Conservation (phyloP, 2,797 vertebrate genomes). For the Aselliscus stoliczkanus region DNA sequence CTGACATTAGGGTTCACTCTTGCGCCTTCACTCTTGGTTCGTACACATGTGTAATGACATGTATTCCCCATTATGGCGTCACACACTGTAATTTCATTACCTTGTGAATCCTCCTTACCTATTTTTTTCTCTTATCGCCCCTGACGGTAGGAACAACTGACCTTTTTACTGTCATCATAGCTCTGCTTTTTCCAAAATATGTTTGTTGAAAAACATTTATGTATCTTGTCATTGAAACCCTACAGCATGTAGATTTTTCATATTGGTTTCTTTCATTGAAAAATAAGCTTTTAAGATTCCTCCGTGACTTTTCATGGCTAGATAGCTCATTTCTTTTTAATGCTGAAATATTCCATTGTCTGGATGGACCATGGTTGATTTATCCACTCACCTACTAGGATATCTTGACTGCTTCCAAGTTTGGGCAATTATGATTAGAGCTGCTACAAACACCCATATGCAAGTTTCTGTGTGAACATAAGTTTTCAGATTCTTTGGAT, state of each 20-base stretch:
- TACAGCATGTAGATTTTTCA: neutral
- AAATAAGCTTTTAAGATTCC: neutral
- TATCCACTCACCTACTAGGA: neutral
- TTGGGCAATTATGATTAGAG: neutral
- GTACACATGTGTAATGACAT: neutral
- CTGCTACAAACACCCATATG: neutral
- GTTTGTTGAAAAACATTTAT: neutral
- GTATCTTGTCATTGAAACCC: neutral
- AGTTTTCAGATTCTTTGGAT: neutral
- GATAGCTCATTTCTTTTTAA: neutral
- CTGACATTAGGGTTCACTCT: neutral
- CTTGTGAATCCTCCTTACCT: neutral
- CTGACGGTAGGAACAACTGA: neutral
- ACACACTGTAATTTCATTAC: neutral
- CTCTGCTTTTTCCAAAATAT: neutral
- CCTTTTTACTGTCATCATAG: neutral
- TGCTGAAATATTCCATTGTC: neutral
- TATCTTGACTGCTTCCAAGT: neutral
- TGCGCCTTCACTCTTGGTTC: neutral
- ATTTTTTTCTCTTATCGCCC: neutral
- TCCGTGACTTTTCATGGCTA: neutral
- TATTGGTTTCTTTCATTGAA: neutral
- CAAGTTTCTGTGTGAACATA: neutral
- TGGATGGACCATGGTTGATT: neutral
- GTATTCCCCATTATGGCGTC: neutral